Conservation (phyloP, 1,140 invertebrate genomes). For the Stegodyphus dumicola region DNA sequence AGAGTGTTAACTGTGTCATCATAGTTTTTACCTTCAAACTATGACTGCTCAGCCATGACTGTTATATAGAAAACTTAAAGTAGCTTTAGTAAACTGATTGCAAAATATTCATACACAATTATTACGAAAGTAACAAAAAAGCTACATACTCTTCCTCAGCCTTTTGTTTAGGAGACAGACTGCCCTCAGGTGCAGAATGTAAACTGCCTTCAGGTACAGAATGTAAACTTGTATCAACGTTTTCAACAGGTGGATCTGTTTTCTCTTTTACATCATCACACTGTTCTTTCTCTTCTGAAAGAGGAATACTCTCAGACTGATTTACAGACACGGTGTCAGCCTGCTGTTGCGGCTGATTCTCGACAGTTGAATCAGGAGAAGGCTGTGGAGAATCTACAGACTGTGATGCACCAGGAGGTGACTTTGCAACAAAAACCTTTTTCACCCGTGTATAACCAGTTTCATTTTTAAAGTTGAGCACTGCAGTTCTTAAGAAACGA, state of each 20-base stretch:
- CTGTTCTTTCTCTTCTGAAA: too few relatives aligned
- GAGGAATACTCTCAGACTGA: neutral
- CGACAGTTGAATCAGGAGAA: conserved; percentile 44
- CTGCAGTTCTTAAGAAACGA: conserved; percentile 86
- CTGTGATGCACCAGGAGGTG: conserved; percentile 3
- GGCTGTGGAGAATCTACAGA: conserved; percentile 41
- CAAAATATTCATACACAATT: too few relatives aligned
- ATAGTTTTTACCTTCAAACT: too few relatives aligned
- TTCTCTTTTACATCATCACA: too few relatives aligned
- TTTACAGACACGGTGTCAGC: neutral
- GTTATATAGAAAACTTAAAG: too few relatives aligned
- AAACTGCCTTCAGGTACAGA: neutral
- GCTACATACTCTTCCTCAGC: neutral
- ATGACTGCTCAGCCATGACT: too few relatives aligned
- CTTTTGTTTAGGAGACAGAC: neutral
- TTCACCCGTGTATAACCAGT: conserved; percentile 76
- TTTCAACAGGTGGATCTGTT: too few relatives aligned
- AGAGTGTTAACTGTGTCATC: too few relatives aligned
- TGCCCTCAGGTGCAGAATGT: neutral
- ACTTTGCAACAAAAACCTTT: conserved; percentile 28
- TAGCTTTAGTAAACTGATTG: too few relatives aligned
- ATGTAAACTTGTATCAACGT: neutral
- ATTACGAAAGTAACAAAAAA: too few relatives aligned
- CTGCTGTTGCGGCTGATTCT: conserved; percentile 34
- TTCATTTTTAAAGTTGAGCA: conserved; percentile 89